Percentiles rank a stretch among this genome's conserved stretches.
These are phyloP conservation scores for Turdus rufiventris DNA, from an alignment of 2,113 vertebrate genomes.

Conservation along the genomic window DNA sequence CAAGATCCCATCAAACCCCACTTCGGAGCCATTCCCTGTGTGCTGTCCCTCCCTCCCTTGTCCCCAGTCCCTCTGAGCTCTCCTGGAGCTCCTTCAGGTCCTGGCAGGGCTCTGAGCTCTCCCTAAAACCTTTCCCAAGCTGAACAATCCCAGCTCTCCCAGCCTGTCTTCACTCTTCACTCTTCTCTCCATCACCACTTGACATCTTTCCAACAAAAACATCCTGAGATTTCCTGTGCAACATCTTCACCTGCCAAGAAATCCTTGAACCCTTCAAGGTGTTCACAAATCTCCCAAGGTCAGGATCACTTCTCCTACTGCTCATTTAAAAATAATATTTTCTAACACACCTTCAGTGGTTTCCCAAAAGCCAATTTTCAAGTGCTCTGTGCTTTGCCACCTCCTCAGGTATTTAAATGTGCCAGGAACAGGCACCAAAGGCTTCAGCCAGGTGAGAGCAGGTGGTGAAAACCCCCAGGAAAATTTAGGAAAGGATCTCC, in stretches of 20 bases:
- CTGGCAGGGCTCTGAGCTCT: background rate
- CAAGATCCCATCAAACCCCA: no score
- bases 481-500: background rate
- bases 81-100: background rate
- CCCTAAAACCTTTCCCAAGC: background rate
- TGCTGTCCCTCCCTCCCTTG: background rate
- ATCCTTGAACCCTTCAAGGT: background rate
- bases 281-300: fast-evolving
- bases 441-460: background rate
- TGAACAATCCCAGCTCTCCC: background rate
- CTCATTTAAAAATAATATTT: background rate
- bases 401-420: background rate
- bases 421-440: background rate
- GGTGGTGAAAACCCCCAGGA: background rate
- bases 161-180: background rate
- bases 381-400: background rate
- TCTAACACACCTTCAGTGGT: background rate
- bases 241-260: background rate
- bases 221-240: background rate
- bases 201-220: background rate
- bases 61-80: background rate
- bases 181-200: background rate
- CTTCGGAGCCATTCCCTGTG: background rate
- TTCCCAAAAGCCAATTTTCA: background rate
- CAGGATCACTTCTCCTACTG: background rate